Percentiles rank a stretch among this genome's conserved stretches.
Conservation (phyloP, 1,140 invertebrate genomes). For the Uloborus diversus region DNA sequence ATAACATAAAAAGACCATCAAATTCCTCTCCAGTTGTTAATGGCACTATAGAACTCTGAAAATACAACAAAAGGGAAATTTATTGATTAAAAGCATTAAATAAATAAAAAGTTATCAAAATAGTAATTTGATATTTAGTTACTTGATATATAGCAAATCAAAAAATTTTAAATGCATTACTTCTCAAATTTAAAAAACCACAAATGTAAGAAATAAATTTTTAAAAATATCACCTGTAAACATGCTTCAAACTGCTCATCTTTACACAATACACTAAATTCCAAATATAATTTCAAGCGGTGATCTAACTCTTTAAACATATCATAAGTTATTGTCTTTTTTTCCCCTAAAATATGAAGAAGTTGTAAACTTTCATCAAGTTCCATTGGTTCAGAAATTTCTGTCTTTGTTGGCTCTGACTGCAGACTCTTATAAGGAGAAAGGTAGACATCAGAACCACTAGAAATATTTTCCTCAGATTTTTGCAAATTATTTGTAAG, state of each 20-base stretch:
- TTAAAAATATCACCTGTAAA: constrained; percentile 59
- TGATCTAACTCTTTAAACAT: constrained; percentile 62
- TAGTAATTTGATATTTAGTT: neutral
- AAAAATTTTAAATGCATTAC: neutral
- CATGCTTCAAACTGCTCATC: constrained; percentile 61
- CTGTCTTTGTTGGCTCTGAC: neutral
- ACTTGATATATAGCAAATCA: neutral
- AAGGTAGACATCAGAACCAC: constrained; percentile 24
- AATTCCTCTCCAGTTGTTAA: constrained; percentile 41
- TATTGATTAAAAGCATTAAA: neutral
- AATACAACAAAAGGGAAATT: neutral
- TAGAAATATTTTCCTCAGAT: constrained; percentile 1
- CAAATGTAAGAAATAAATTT: neutral
- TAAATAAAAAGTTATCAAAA: neutral
- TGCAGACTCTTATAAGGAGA: constrained; percentile 3
- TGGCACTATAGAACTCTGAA: constrained; percentile 36
- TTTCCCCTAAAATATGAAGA: constrained; percentile 12
- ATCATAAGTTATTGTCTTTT: constrained; percentile 44
- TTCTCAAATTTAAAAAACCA: neutral
- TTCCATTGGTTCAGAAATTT: neutral
- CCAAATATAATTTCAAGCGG: constrained; percentile 62
- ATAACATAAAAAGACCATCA: constrained; percentile 26
- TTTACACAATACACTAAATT: constrained; percentile 61
- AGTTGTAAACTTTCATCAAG: neutral
- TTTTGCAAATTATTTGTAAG: neutral